phyloP scores from a whole-genome alignment of 2,113 vertebrate species.

The Leptobrachium leishanense region DNA sequence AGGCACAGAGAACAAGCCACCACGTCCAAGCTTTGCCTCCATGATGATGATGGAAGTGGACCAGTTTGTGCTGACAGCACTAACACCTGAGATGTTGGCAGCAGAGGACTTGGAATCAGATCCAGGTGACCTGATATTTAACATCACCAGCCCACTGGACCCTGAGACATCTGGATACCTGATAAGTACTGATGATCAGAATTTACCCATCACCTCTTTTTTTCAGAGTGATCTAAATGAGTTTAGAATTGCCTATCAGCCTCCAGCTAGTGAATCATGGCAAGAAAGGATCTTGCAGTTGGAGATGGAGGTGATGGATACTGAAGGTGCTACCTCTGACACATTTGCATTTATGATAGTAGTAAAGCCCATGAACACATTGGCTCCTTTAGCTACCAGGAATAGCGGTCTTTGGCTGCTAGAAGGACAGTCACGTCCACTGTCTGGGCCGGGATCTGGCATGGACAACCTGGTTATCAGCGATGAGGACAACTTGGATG shows the following conservation, averaged over 20 bases:
- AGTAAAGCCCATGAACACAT: constrained; percentile 75
- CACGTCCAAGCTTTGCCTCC: constrained; percentile 52
- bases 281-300: constrained; percentile 74
- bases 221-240: constrained; percentile 70
- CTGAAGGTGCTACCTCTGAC: constrained; percentile 70
- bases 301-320: constrained; percentile 74
- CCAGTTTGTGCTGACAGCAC: constrained; percentile 56
- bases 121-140: constrained; percentile 58
- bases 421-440: constrained; percentile 73
- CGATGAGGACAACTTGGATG: constrained; percentile 71
- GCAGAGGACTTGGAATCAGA: constrained; percentile 58
- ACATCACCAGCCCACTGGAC: constrained; percentile 49
- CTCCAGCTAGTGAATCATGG: constrained; percentile 65
- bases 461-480: constrained; percentile 71
- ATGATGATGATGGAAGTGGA: constrained; percentile 59
- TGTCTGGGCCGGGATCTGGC: constrained; percentile 69
- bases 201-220: constrained; percentile 68
- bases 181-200: constrained; percentile 76
- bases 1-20: constrained; percentile 28
- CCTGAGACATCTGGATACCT: constrained; percentile 54
- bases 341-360: constrained; percentile 77
- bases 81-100: constrained; percentile 56
- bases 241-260: constrained; percentile 78
- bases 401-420: constrained; percentile 71
- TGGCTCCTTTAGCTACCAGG: constrained; percentile 71